phyloP scores from a whole-genome alignment of 2,797 vertebrate genomes.

The Melanotaenia maccullochi region DNA sequence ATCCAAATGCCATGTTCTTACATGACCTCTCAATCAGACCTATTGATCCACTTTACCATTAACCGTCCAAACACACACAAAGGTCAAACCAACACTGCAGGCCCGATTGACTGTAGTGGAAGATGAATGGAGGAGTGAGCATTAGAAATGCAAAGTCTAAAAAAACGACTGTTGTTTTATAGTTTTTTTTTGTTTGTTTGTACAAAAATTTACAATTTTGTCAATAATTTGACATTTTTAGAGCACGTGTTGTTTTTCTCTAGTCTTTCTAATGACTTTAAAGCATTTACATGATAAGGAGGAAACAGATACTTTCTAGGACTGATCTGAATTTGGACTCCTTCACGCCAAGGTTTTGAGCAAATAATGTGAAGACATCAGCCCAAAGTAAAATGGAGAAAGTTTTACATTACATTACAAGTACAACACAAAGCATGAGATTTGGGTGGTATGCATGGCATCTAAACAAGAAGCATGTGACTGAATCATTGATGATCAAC shows the following conservation, averaged over 20 bases:
- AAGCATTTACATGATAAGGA: constrained; percentile 20
- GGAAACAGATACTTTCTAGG: constrained; percentile 29
- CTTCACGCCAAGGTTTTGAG: not conserved
- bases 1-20: constrained; percentile 73
- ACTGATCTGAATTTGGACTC: not conserved
- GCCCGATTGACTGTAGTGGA: constrained; percentile 50
- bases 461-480: not conserved
- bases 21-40: constrained; percentile 79
- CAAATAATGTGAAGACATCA: not conserved
- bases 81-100: constrained; percentile 60
- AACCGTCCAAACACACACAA: constrained; percentile 67
- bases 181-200: not conserved
- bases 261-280: constrained; percentile 40
- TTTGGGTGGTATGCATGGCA: not conserved
- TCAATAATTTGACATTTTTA: constrained; percentile 55
- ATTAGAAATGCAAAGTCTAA: constrained; percentile 1
- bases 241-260: constrained; percentile 31
- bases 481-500: not conserved
- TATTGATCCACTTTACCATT: constrained; percentile 75
- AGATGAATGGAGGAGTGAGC: not conserved
- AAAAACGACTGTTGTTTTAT: not conserved
- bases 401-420: not conserved
- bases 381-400: not conserved
- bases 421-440: not conserved
- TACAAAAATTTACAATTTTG: constrained; percentile 28